Percentiles rank a stretch among this genome's conserved stretches.
Conservation (phyloP, 2,888 invertebrate genomes). For the Drosophila leonis region DNA sequence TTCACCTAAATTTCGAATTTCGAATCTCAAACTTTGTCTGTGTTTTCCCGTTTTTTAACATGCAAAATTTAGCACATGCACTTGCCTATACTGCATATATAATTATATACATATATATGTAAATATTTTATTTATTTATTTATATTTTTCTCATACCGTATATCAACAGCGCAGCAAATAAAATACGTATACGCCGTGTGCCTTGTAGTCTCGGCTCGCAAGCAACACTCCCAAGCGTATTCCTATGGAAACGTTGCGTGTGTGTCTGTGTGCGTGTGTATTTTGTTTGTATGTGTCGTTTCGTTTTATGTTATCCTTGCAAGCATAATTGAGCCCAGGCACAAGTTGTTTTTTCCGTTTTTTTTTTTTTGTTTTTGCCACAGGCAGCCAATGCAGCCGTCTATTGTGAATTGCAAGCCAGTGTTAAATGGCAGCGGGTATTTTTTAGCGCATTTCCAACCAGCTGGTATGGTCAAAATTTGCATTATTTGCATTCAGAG, state of each 20-base stretch:
- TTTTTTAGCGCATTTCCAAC: slow-evolving; percentile 34
- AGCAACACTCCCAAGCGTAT: slow-evolving; percentile 17
- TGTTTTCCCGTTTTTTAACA: not conserved
- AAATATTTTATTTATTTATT: not conserved
- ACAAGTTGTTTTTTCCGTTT: slow-evolving; percentile 7
- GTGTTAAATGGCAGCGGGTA: slow-evolving; percentile 18
- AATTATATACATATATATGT: not conserved
- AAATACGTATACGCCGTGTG: slow-evolving; percentile 48
- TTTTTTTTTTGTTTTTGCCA: not conserved
- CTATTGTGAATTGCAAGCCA: slow-evolving; percentile 20
- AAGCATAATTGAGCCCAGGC: slow-evolving; percentile 28
- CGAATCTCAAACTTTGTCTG: not conserved
- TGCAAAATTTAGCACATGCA: slow-evolving; percentile 4
- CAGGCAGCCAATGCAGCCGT: slow-evolving; percentile 20
- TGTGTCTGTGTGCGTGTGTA: slow-evolving; percentile 10
- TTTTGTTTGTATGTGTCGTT: slow-evolving; percentile 18
- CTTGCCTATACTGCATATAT: not conserved
- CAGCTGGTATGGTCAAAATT: slow-evolving; percentile 4
- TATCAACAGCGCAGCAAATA: slow-evolving; percentile 26
- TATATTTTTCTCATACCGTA: slow-evolving; percentile 21
- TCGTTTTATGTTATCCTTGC: slow-evolving; percentile 39
- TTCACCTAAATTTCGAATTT: slow-evolving; percentile 25
- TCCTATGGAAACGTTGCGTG: slow-evolving; percentile 29
- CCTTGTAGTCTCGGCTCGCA: slow-evolving; percentile 13
- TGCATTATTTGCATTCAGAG: not conserved